Evolutionary conservation across 2,888 invertebrate genomes (phyloP).

Genomic region (Antitype chi): DNA sequence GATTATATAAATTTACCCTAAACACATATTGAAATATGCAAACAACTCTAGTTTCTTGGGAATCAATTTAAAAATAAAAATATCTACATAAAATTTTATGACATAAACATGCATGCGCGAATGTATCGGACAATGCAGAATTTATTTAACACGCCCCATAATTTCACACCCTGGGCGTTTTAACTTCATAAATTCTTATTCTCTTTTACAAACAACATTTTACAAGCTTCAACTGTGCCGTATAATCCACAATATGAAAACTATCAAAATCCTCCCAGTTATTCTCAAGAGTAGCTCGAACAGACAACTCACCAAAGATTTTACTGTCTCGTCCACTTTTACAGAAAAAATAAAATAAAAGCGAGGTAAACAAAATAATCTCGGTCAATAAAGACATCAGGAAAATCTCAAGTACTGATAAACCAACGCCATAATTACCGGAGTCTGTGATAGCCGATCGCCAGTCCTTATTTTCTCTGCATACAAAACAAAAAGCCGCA

Average conservation of each 20-base stretch:
- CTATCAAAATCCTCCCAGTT: slow-evolving; percentile 26
- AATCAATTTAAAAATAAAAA: slow-evolving; percentile 55
- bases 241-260: slow-evolving; percentile 31
- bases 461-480: slow-evolving; percentile 73
- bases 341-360: slow-evolving; percentile 48
- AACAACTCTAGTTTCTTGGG: slow-evolving; percentile 47
- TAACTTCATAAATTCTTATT: slow-evolving; percentile 30
- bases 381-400: slow-evolving; percentile 83
- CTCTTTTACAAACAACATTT: slow-evolving; percentile 36
- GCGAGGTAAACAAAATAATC: slow-evolving; percentile 73
- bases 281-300: slow-evolving; percentile 40
- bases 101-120: slow-evolving; percentile 48
- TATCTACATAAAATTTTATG: slow-evolving; percentile 64
- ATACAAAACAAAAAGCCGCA: slow-evolving; percentile 70
- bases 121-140: slow-evolving; percentile 42
- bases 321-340: slow-evolving; percentile 39
- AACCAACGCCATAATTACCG: slow-evolving; percentile 82
- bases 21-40: slow-evolving; percentile 59
- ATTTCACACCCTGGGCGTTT: slow-evolving; percentile 56
- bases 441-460: slow-evolving; percentile 77
- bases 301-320: slow-evolving; percentile 44
- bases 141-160: slow-evolving; percentile 51
- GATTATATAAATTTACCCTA: slow-evolving; percentile 70
- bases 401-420: slow-evolving; percentile 82
- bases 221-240: slow-evolving; percentile 31